phyloP scores from a whole-genome alignment of 2,888 invertebrate species.

The Eupithecia exiguata region DNA sequence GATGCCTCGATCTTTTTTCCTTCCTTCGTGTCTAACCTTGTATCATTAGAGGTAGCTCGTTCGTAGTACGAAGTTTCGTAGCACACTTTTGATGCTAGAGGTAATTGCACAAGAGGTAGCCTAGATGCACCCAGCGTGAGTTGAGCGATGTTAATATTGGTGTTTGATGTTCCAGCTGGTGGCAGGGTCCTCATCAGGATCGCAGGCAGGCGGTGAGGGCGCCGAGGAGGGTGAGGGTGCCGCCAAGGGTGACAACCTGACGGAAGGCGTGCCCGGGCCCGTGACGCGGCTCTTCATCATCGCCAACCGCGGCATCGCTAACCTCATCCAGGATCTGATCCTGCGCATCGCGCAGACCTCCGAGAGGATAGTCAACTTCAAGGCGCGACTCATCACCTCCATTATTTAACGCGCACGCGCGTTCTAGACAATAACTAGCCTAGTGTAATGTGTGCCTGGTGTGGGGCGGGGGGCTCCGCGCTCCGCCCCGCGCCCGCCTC shows the following conservation, averaged over 20 bases:
- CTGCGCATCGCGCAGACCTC: slow-evolving; percentile 95
- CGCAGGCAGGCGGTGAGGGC: slow-evolving; percentile 81
- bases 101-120: background rate
- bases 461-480: slow-evolving; percentile 29
- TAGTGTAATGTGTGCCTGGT: slow-evolving; percentile 41
- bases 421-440: slow-evolving; percentile 65
- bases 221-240: slow-evolving; percentile 81
- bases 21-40: background rate
- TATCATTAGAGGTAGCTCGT: background rate
- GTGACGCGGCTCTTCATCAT: slow-evolving; percentile 93
- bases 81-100: background rate
- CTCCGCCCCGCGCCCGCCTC: slow-evolving; percentile 3
- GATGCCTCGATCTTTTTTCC: background rate
- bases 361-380: slow-evolving; percentile 96
- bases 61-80: background rate
- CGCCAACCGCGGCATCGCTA: slow-evolving; percentile 93
- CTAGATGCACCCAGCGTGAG: background rate
- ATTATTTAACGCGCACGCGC: slow-evolving; percentile 87
- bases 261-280: slow-evolving; percentile 94
- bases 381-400: slow-evolving; percentile 94
- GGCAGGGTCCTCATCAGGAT: slow-evolving; percentile 86
- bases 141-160: background rate
- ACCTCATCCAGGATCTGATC: slow-evolving; percentile 94
- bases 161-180: slow-evolving; percentile 85
- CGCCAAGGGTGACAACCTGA: slow-evolving; percentile 86